Conservation (phyloP, 1,140 invertebrate species). For the Zaprionus camerounensis region DNA sequence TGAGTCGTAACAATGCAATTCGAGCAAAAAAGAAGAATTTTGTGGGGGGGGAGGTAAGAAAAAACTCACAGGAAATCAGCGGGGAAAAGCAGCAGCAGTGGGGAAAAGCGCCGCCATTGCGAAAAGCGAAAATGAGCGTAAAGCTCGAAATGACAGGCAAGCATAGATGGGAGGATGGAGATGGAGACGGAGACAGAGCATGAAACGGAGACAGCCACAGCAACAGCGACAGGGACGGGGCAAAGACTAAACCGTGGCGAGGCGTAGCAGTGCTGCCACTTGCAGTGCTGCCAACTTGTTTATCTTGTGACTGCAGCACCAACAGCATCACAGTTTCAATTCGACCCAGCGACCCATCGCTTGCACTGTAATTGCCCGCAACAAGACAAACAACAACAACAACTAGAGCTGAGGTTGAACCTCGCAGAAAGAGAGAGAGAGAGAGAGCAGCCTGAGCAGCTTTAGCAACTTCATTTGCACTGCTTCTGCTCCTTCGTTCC, state of each 20-base stretch:
- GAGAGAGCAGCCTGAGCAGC: slow-evolving; percentile 38
- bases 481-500: slow-evolving; percentile 18
- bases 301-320: slow-evolving; percentile 68
- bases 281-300: slow-evolving; percentile 75
- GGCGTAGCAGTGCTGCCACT: slow-evolving; percentile 49
- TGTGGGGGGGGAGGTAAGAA: neutral
- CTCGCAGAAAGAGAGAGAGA: neutral
- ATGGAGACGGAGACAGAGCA: neutral
- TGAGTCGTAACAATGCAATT: slow-evolving; percentile 52
- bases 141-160: slow-evolving; percentile 70
- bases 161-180: neutral
- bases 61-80: slow-evolving; percentile 15
- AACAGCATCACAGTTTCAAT: slow-evolving; percentile 27
- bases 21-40: slow-evolving; percentile 29
- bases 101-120: slow-evolving; percentile 63
- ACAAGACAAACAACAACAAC: slow-evolving; percentile 41
- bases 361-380: slow-evolving; percentile 67
- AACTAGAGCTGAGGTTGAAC: slow-evolving; percentile 17
- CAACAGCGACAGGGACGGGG: too few relatives aligned
- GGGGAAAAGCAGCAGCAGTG: slow-evolving; percentile 5
- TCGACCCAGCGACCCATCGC: slow-evolving; percentile 30
- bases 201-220: neutral
- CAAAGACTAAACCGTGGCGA: slow-evolving; percentile 19
- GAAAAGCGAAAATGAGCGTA: slow-evolving; percentile 78
- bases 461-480: slow-evolving; percentile 78